A percentile compares a stretch with the other conserved stretches of the same genome.
These are phyloP conservation scores for Botia kubotai DNA, from an alignment of 2,797 vertebrate genomes.

Conservation along the genomic window DNA sequence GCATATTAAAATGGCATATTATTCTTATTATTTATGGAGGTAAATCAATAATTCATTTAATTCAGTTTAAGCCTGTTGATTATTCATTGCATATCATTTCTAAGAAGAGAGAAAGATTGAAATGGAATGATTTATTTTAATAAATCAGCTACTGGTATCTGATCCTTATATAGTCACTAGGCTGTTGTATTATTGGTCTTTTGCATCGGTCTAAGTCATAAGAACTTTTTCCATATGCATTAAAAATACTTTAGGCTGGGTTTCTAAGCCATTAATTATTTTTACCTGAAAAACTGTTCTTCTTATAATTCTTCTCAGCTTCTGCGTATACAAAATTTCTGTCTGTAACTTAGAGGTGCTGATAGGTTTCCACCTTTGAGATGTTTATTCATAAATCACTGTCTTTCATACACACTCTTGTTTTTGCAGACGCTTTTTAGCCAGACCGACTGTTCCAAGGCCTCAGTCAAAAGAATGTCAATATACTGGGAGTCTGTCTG, in stretches of 20 bases:
- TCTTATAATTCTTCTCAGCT: slow-evolving; percentile 13
- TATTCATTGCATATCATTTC: slow-evolving; percentile 26
- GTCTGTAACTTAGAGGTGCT: slow-evolving; percentile 8
- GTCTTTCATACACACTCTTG: background rate
- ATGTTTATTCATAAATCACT: slow-evolving; percentile 17
- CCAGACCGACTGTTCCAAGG: background rate
- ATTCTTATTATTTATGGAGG: slow-evolving; percentile 5
- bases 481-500: slow-evolving; percentile 2
- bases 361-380: slow-evolving; percentile 16
- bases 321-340: slow-evolving; percentile 17
- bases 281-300: slow-evolving; percentile 22
- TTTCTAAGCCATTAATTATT: slow-evolving; percentile 32
- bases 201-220: slow-evolving; percentile 8
- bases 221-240: slow-evolving; percentile 27
- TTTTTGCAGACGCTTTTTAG: slow-evolving; percentile 6
- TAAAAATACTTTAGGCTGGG: slow-evolving; percentile 7
- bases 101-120: background rate
- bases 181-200: slow-evolving; percentile 19
- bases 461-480: background rate
- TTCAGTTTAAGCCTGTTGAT: slow-evolving; percentile 25
- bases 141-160: background rate
- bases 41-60: slow-evolving; percentile 29
- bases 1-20: background rate
- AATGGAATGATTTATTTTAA: slow-evolving; percentile 9
- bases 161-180: background rate